These are phyloP conservation scores for Ceramica pisi DNA, from an alignment of 2,888 invertebrate genomes.

Conservation along the genomic window DNA sequence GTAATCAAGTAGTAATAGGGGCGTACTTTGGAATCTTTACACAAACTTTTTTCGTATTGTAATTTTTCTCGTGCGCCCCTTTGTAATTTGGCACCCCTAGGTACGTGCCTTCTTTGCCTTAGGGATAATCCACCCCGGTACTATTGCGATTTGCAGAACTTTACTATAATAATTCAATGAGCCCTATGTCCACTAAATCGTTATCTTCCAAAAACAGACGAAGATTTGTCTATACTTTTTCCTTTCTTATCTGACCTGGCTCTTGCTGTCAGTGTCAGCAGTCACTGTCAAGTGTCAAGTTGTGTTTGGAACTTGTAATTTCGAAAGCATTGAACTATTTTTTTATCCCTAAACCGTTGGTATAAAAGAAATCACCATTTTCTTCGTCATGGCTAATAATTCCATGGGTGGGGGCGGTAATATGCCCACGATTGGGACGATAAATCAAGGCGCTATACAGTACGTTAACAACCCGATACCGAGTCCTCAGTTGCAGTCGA, in stretches of 20 bases:
- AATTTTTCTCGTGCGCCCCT: no score
- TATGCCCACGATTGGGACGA: constrained; percentile 82
- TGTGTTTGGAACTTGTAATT: constrained; percentile 32
- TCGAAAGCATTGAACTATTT: not conserved
- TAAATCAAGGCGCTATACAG: constrained; percentile 82
- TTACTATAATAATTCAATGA: not conserved
- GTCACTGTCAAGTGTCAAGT: constrained; percentile 21
- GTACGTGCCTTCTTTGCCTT: no score
- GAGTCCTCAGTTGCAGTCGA: constrained; percentile 84
- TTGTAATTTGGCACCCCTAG: no score
- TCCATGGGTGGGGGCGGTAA: constrained; percentile 77
- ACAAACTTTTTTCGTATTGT: no score
- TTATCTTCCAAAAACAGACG: no score
- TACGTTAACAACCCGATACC: constrained; percentile 85
- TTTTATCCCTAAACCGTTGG: not conserved
- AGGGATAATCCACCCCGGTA: no score
- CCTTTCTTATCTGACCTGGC: not conserved
- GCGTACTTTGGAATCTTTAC: no score
- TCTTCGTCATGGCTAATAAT: constrained; percentile 75
- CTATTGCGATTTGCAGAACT: not conserved
- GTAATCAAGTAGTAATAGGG: no score
- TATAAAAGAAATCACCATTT: constrained; percentile 24
- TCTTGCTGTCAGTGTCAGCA: constrained; percentile 18
- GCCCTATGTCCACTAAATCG: no score
- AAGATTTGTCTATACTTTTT: not conserved